Evolutionary conservation across 1,140 invertebrate genomes (phyloP).

Genomic region (Diploscapter pachys): DNA sequence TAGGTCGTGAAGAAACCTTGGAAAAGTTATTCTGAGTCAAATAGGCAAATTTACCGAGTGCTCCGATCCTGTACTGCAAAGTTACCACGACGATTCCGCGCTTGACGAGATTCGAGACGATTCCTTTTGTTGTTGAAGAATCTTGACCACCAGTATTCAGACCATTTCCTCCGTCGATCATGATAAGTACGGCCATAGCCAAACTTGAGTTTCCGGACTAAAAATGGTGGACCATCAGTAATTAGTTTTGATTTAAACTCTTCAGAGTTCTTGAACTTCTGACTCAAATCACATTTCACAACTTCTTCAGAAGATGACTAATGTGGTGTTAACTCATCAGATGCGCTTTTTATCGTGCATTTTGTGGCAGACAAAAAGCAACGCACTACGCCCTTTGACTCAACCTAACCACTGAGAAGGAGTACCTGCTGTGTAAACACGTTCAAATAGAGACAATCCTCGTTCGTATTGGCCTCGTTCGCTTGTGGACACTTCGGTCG

Average conservation of each 20-base stretch:
- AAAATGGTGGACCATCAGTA: too few relatives aligned
- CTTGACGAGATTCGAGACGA: conserved; percentile 63
- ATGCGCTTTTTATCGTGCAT: too few relatives aligned
- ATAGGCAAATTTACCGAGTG: conserved; percentile 45
- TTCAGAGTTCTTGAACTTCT: too few relatives aligned
- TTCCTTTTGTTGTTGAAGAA: conserved; percentile 18
- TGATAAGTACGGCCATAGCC: conserved; percentile 48
- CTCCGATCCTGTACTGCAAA: conserved; percentile 49
- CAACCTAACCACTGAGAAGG: too few relatives aligned
- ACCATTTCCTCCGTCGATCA: conserved; percentile 45
- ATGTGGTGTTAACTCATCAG: too few relatives aligned
- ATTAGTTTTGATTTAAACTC: too few relatives aligned
- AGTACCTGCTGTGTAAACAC: conserved; percentile 75
- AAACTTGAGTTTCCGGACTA: neutral
- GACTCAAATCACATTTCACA: too few relatives aligned
- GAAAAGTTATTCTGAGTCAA: conserved; percentile 17
- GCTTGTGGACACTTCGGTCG: conserved; percentile 60
- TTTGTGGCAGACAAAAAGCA: too few relatives aligned
- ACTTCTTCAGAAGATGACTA: too few relatives aligned
- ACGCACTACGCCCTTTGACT: too few relatives aligned
- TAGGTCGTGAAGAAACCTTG: conserved; percentile 49
- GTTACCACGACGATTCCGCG: conserved; percentile 50
- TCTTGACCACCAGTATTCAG: conserved; percentile 16
- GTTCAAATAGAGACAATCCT: conserved; percentile 94
- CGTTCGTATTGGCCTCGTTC: conserved; percentile 78